Conservation (phyloP, 2,888 invertebrate genomes). For the Ectobius pallidus region DNA sequence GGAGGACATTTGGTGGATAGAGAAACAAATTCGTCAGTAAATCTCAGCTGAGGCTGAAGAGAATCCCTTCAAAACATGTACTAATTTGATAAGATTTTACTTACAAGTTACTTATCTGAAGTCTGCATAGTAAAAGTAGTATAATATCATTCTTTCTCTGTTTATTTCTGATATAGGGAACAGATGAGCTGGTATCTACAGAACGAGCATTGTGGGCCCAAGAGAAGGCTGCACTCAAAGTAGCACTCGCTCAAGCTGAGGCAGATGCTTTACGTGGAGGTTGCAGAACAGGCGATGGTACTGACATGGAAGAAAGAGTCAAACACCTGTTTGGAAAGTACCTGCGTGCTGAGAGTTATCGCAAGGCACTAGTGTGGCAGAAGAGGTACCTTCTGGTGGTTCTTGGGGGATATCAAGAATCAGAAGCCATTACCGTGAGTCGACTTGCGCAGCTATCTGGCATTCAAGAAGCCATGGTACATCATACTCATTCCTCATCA, state of each 20-base stretch:
- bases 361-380: slow-evolving; percentile 88
- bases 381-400: slow-evolving; percentile 83
- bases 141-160: too few relatives aligned
- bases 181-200: too few relatives aligned
- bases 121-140: too few relatives aligned
- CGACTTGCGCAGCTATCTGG: slow-evolving; percentile 51
- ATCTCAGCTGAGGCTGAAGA: too few relatives aligned
- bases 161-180: too few relatives aligned
- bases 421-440: slow-evolving; percentile 57
- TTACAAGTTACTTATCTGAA: too few relatives aligned
- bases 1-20: too few relatives aligned
- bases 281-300: not conserved
- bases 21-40: too few relatives aligned
- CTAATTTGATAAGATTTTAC: too few relatives aligned
- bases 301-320: not conserved
- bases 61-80: too few relatives aligned
- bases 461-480: not conserved
- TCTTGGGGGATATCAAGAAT: slow-evolving; percentile 63
- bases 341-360: slow-evolving; percentile 81
- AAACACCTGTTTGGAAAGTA: slow-evolving; percentile 70
- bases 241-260: slow-evolving; percentile 46
- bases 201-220: slow-evolving; percentile 45
- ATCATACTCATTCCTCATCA: not conserved
- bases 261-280: slow-evolving; percentile 5
- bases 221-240: slow-evolving; percentile 44